A percentile compares a stretch with the other conserved stretches of the same genome.
Conservation (phyloP, 2,797 vertebrate genomes). For the Gymnocypris eckloni region DNA sequence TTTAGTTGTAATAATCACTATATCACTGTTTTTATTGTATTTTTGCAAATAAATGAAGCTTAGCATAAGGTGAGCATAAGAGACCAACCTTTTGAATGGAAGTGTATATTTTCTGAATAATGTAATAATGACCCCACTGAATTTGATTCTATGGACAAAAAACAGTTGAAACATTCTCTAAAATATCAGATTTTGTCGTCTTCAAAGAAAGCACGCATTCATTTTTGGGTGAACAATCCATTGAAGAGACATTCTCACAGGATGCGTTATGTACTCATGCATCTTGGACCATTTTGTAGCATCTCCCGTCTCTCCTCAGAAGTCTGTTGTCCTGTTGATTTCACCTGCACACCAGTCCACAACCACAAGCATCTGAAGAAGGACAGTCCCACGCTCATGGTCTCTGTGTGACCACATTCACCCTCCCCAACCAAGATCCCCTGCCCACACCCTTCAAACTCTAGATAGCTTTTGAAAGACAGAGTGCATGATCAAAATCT, state of each 20-base stretch:
- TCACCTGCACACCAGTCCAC: neutral
- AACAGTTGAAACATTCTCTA: neutral
- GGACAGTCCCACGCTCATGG: neutral
- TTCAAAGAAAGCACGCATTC: neutral
- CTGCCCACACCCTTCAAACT: neutral
- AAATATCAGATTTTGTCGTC: neutral
- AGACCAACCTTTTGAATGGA: neutral
- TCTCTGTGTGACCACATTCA: slow-evolving; percentile 1
- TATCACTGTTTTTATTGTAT: neutral
- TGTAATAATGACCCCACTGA: neutral
- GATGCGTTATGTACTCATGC: neutral
- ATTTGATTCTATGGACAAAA: neutral
- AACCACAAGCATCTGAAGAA: neutral
- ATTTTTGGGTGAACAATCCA: neutral
- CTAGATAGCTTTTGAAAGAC: neutral
- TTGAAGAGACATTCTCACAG: neutral
- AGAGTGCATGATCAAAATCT: slow-evolving; percentile 3
- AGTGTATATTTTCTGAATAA: neutral
- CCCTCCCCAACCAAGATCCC: neutral
- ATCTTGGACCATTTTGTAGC: neutral
- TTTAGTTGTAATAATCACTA: neutral
- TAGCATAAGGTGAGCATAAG: neutral
- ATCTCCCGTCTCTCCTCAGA: neutral
- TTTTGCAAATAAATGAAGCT: neutral
- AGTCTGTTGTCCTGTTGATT: neutral